phyloP scores from a whole-genome alignment of 2,888 invertebrate species.

The Pyrochroa serraticornis region DNA sequence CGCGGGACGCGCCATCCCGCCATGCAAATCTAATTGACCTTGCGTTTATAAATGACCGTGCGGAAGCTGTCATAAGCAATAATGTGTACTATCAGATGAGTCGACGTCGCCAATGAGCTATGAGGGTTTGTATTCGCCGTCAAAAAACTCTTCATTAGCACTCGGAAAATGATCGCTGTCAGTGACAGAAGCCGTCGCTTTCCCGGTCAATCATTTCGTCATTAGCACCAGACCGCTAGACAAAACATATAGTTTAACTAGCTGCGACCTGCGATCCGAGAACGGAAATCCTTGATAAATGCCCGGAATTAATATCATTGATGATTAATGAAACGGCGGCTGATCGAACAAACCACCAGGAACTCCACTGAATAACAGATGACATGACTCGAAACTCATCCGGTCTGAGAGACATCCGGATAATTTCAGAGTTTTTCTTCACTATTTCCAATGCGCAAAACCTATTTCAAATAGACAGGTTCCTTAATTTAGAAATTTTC shows the following conservation, averaged over 20 bases:
- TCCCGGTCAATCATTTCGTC: constrained; percentile 56
- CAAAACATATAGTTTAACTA: constrained; percentile 46
- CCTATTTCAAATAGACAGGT: background rate
- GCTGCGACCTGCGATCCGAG: constrained; percentile 36
- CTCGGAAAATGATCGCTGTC: constrained; percentile 59
- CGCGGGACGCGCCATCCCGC: constrained; percentile 39
- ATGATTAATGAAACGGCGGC: constrained; percentile 52
- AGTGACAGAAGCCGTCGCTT: constrained; percentile 49
- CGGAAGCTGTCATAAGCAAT: constrained; percentile 57
- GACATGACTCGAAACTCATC: background rate
- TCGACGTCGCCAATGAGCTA: constrained; percentile 55
- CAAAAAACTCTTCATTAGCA: constrained; percentile 59
- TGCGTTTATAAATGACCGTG: constrained; percentile 57
- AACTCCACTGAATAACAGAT: constrained; percentile 42
- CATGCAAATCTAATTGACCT: constrained; percentile 58
- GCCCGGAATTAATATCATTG: constrained; percentile 53
- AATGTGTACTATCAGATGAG: constrained; percentile 56
- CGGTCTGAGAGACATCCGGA: too few relatives aligned
- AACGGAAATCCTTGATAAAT: constrained; percentile 53
- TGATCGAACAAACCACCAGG: constrained; percentile 47
- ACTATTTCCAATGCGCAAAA: background rate
- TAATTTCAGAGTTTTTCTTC: too few relatives aligned
- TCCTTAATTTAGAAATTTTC: background rate
- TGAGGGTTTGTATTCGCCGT: constrained; percentile 53
- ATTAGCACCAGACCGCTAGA: constrained; percentile 47